phyloP scores from a whole-genome alignment of 1,140 invertebrate genomes.

The Cotesia glomerata region DNA sequence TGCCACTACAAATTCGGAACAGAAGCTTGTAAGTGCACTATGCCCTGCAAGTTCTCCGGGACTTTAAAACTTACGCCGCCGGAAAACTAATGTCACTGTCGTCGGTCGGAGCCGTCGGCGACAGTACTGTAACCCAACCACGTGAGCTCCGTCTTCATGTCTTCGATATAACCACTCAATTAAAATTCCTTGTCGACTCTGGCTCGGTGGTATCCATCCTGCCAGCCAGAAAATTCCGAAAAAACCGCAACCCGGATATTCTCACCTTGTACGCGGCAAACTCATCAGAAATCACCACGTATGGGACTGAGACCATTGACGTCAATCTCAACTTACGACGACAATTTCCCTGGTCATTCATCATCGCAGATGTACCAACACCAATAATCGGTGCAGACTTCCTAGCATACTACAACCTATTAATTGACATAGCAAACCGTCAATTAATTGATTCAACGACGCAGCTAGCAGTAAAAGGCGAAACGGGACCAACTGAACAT shows the following conservation, averaged over 20 bases:
- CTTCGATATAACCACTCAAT: neutral
- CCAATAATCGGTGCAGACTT: constrained; percentile 30
- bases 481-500: neutral
- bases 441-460: constrained; percentile 19
- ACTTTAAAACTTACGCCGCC: neutral
- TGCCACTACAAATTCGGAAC: neutral
- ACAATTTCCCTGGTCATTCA: constrained; percentile 25
- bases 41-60: neutral
- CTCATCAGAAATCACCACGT: constrained; percentile 23
- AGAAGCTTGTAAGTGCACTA: neutral
- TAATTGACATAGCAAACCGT: constrained; percentile 23
- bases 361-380: constrained; percentile 23
- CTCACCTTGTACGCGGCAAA: constrained; percentile 29
- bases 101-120: constrained; percentile 1
- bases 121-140: constrained; percentile 4
- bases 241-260: neutral
- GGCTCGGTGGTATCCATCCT: constrained; percentile 18
- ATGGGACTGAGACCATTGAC: constrained; percentile 5
- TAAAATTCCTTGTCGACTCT: constrained; percentile 1
- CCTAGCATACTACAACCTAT: constrained; percentile 16
- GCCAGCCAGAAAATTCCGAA: neutral
- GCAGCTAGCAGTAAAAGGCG: neutral
- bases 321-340: constrained; percentile 23
- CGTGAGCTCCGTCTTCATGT: constrained; percentile 1
- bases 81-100: constrained; percentile 10